A percentile compares a stretch with the other conserved stretches of the same genome.
Conservation (phyloP, 2,888 invertebrate species). For the Tiliacea aurago region DNA sequence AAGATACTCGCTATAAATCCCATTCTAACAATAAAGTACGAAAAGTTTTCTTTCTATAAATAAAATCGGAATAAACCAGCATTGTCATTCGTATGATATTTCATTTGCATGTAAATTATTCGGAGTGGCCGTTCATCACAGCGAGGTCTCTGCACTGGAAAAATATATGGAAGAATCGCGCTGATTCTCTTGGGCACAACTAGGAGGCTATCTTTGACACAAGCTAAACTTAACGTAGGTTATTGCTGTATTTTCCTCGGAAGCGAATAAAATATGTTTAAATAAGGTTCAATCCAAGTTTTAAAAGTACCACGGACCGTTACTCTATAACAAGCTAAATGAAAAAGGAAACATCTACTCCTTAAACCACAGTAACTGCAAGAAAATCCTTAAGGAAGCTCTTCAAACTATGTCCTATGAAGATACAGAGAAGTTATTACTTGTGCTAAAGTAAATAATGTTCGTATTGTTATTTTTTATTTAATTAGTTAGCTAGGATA, state of each 20-base stretch:
- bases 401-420: too few relatives aligned
- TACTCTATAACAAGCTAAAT: too few relatives aligned
- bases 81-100: constrained; percentile 36
- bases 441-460: too few relatives aligned
- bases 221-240: neutral
- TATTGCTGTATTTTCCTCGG: neutral
- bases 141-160: constrained; percentile 2
- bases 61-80: constrained; percentile 25
- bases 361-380: too few relatives aligned
- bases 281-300: neutral
- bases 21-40: constrained; percentile 26
- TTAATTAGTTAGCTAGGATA: too few relatives aligned
- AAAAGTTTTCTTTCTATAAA: constrained; percentile 12
- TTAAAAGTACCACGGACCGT: too few relatives aligned
- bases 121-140: constrained; percentile 26
- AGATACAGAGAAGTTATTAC: too few relatives aligned
- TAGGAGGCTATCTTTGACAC: neutral
- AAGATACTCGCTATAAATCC: neutral
- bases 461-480: too few relatives aligned
- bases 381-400: too few relatives aligned
- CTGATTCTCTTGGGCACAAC: constrained; percentile 5
- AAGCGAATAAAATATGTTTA: neutral
- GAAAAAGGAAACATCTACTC: too few relatives aligned
- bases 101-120: constrained; percentile 48
- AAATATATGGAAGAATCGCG: constrained; percentile 3